These are phyloP conservation scores for Dastarcus helophoroides DNA, from an alignment of 2,888 invertebrate species.

Conservation along the genomic window DNA sequence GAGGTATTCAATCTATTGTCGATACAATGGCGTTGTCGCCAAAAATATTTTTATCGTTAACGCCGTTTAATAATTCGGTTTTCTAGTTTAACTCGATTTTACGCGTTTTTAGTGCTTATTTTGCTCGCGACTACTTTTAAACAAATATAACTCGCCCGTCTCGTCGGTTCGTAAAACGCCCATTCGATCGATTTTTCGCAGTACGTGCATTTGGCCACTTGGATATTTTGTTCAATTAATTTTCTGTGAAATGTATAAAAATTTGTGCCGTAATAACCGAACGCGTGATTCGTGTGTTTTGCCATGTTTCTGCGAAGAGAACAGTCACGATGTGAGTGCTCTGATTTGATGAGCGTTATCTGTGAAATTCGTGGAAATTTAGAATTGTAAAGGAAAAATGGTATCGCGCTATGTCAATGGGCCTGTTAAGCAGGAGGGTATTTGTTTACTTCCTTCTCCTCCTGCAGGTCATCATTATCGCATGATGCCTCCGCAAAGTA, in stretches of 20 bases:
- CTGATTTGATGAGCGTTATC: too few species aligned
- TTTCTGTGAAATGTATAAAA: too few species aligned
- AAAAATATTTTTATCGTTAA: conserved; percentile 20
- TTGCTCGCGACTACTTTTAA: too few species aligned
- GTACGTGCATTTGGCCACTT: too few species aligned
- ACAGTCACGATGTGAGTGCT: too few species aligned
- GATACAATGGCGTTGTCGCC: conserved; percentile 38
- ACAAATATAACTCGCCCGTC: too few species aligned
- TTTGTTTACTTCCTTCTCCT: conserved; percentile 32
- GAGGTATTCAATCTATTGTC: conserved; percentile 30
- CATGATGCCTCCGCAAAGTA: conserved; percentile 32
- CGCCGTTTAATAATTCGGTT: neutral
- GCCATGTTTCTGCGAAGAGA: too few species aligned
- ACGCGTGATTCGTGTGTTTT: too few species aligned
- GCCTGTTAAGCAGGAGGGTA: conserved; percentile 35
- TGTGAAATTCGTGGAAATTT: too few species aligned
- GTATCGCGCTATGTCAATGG: conserved; percentile 36
- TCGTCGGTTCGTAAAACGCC: conserved; percentile 32
- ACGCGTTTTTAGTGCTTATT: neutral
- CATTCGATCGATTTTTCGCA: conserved; percentile 38
- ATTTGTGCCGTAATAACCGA: too few species aligned
- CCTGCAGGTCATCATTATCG: conserved; percentile 26
- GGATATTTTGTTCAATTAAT: too few species aligned
- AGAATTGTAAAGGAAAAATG: too few species aligned
- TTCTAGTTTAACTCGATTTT: neutral